Evolutionary conservation across 2,113 vertebrate species (phyloP).

Genomic region (Myotis davidii): DNA sequence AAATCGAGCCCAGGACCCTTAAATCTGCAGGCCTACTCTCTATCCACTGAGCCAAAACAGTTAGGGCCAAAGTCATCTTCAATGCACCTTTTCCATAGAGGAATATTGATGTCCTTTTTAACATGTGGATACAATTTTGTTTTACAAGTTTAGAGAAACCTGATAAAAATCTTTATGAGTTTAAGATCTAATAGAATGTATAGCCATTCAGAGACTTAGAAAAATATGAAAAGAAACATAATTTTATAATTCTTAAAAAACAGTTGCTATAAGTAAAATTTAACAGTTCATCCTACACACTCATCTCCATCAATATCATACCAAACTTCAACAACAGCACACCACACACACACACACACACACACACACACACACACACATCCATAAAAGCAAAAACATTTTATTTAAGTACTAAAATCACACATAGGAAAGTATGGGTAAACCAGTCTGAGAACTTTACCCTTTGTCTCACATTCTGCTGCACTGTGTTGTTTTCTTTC

Average conservation of each 20-base stretch:
- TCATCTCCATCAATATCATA: not conserved
- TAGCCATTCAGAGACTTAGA: not conserved
- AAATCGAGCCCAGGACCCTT: too few species aligned
- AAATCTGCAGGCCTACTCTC: too few species aligned
- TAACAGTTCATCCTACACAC: not conserved
- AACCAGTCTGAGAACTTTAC: not conserved
- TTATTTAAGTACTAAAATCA: not conserved
- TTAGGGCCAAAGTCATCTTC: not conserved
- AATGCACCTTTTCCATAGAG: not conserved
- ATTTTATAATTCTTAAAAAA: slow-evolving; percentile 17
- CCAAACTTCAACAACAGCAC: not conserved
- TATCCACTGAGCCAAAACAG: too few species aligned
- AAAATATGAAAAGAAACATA: not conserved
- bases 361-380: not conserved
- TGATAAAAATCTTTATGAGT: not conserved
- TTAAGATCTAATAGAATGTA: not conserved
- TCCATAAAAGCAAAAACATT: not conserved
- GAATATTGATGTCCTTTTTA: not conserved
- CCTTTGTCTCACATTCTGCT: not conserved
- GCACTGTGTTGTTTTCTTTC: too few species aligned
- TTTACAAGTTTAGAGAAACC: slow-evolving; percentile 33
- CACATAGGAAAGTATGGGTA: not conserved
- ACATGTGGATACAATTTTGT: slow-evolving; percentile 10
- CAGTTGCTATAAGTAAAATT: not conserved
- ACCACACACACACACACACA: not conserved